A percentile compares a stretch with the other conserved stretches of the same genome.
Evolutionary conservation across 2,113 vertebrate genomes (phyloP).

Genomic region (Coptodon rendalli): DNA sequence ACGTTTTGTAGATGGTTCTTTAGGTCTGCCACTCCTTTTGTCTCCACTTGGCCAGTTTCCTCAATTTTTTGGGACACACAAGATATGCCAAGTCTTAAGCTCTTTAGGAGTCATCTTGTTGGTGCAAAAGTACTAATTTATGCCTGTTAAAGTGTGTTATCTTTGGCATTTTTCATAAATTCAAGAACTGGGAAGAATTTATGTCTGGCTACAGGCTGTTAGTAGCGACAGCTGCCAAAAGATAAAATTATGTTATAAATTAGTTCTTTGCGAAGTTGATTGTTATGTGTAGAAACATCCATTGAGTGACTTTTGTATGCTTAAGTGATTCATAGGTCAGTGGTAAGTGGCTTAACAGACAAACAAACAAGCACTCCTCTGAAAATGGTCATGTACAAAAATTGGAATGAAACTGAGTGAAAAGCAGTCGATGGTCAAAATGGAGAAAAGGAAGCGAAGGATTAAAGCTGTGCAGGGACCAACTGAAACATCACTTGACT

Average conservation of each 20-base stretch:
- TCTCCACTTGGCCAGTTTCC: not conserved
- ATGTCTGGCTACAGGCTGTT: not conserved
- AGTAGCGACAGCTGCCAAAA: not conserved
- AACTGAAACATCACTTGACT: not conserved
- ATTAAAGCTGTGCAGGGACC: not conserved
- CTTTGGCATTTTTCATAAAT: not conserved
- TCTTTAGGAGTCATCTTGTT: not conserved
- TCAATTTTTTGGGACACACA: not conserved
- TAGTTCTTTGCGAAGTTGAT: not conserved
- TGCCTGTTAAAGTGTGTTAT: not conserved
- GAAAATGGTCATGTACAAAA: not conserved
- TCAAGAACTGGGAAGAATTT: not conserved
- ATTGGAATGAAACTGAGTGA: not conserved
- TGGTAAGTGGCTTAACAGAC: not conserved
- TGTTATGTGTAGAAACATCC: not conserved
- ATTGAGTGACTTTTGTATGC: not conserved
- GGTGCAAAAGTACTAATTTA: not conserved
- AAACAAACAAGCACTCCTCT: not conserved
- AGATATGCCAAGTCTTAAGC: not conserved
- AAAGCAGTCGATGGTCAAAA: not conserved
- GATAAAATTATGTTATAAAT: not conserved
- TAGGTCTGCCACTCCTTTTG: not conserved
- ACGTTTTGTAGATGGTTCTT: not conserved
- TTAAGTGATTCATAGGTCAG: not conserved
- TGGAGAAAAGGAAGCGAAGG: not conserved